Evolutionary conservation across 2,113 vertebrate species (phyloP).

Genomic region (Rhinopithecus roxellana): DNA sequence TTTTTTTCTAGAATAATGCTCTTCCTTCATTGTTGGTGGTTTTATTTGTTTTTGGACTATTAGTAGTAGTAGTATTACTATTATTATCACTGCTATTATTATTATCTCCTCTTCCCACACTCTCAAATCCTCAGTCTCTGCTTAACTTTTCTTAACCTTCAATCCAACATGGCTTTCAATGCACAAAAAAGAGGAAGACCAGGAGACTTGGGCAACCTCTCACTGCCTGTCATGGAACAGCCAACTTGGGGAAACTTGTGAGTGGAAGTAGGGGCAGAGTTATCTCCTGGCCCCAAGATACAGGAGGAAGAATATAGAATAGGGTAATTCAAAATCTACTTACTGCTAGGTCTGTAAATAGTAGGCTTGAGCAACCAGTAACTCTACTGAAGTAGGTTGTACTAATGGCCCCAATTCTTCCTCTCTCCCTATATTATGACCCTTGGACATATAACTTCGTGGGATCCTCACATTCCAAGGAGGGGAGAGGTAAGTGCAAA

Average conservation of each 20-base stretch:
- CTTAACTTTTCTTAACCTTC: constrained; percentile 32
- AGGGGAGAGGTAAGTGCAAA: not conserved
- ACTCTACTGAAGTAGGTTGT: not conserved
- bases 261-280: not conserved
- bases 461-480: no score
- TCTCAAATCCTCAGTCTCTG: not conserved
- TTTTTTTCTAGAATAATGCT: not conserved
- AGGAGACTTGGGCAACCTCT: not conserved
- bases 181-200: not conserved
- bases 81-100: not conserved
- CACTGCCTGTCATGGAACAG: not conserved
- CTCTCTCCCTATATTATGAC: not conserved
- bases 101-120: not conserved
- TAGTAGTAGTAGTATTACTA: not conserved
- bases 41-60: not conserved
- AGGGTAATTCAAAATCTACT: not conserved
- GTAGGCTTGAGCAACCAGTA: not conserved
- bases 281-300: not conserved
- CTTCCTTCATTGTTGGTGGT: not conserved
- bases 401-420: not conserved
- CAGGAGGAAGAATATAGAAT: not conserved
- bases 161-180: constrained; percentile 59
- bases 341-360: not conserved
- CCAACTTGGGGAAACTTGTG: not conserved
- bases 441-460: no score